Percentiles rank a stretch among this genome's conserved stretches.
Evolutionary conservation across 1,140 invertebrate genomes (phyloP).

Genomic region (Halesus radiatus): DNA sequence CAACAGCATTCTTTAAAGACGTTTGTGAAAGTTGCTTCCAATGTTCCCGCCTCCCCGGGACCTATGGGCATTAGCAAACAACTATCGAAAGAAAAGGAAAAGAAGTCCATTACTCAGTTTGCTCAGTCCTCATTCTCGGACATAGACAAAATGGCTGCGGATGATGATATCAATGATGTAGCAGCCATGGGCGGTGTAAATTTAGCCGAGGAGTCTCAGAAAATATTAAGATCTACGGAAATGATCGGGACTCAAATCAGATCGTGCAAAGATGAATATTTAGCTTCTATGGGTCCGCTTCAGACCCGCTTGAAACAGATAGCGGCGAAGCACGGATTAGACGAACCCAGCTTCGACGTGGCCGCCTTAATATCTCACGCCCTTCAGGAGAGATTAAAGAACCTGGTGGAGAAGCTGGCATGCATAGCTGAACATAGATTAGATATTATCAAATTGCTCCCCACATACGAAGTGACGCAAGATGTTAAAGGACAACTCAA

Average conservation of each 20-base stretch:
- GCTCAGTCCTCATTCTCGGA: conserved; percentile 61
- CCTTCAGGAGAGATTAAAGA: conserved; percentile 93
- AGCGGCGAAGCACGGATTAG: conserved; percentile 85
- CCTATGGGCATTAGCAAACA: conserved; percentile 42
- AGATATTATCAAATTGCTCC: conserved; percentile 86
- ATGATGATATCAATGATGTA: conserved; percentile 98
- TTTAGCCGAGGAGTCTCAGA: conserved; percentile 94
- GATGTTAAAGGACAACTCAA: conserved; percentile 95
- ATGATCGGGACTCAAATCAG: conserved; percentile 96
- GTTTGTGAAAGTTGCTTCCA: conserved; percentile 53
- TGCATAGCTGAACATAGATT: conserved; percentile 95
- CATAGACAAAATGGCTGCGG: conserved; percentile 73
- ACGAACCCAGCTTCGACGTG: conserved; percentile 91
- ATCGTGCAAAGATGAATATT: conserved; percentile 95
- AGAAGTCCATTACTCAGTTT: conserved; percentile 73
- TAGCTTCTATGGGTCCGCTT: conserved; percentile 85
- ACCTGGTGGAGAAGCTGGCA: conserved; percentile 92
- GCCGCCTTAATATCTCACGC: conserved; percentile 93
- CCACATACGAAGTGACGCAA: conserved; percentile 83
- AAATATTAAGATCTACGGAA: conserved; percentile 94
- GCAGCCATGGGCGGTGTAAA: conserved; percentile 99
- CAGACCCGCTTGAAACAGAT: conserved; percentile 82
- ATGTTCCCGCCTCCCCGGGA: conserved; percentile 61
- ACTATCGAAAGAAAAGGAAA: conserved; percentile 75
- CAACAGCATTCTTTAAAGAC: conserved; percentile 60